Conservation (phyloP, 2,113 vertebrate genomes). For the Candoia aspera region DNA sequence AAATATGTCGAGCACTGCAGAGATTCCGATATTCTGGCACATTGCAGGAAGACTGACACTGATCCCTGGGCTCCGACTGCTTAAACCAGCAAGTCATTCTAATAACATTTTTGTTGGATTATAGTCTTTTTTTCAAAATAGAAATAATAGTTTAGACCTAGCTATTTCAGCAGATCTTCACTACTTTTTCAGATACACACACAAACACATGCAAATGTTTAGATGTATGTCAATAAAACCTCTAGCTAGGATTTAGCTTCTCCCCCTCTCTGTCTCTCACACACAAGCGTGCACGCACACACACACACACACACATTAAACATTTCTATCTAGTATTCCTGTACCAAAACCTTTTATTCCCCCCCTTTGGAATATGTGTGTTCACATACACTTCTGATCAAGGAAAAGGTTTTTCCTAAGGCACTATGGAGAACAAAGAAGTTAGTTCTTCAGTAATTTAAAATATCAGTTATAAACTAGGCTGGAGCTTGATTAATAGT, state of each 20-base stretch:
- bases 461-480: constrained; percentile 77
- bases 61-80: background rate
- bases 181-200: background rate
- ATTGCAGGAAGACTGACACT: background rate
- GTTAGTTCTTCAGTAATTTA: constrained; percentile 67
- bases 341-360: constrained; percentile 36
- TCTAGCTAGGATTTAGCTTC: constrained; percentile 27
- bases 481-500: constrained; percentile 83
- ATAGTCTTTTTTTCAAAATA: background rate
- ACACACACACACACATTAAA: background rate
- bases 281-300: background rate
- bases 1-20: background rate
- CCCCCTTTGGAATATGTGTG: background rate
- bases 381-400: constrained; percentile 60
- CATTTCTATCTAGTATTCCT: background rate
- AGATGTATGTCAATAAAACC: background rate
- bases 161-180: background rate
- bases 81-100: background rate
- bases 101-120: background rate
- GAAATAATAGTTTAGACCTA: background rate
- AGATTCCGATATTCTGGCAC: background rate
- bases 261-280: constrained; percentile 22
- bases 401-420: constrained; percentile 52
- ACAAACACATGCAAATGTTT: background rate
- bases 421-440: constrained; percentile 58